These are phyloP conservation scores for Keiferia lycopersicella DNA, from an alignment of 2,888 invertebrate genomes.

Conservation along the genomic window DNA sequence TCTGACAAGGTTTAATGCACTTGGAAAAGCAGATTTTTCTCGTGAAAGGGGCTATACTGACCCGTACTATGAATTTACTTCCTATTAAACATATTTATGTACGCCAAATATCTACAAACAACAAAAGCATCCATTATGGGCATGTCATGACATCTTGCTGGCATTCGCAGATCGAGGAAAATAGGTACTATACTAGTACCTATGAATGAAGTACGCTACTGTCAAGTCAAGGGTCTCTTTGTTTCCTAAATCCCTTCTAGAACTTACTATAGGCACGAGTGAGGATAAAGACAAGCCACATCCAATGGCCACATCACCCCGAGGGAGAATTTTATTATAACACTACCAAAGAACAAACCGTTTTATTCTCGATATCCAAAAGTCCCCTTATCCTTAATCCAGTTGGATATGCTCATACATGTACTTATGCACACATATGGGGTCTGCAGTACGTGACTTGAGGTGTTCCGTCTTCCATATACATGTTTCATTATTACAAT, in stretches of 20 bases:
- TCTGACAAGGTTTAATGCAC: not conserved
- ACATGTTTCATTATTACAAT: not conserved
- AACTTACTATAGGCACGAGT: not conserved
- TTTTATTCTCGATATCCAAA: slow-evolving; percentile 19
- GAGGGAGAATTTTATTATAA: not conserved
- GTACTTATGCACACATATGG: slow-evolving; percentile 17
- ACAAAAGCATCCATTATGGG: too few relatives aligned
- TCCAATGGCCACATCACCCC: not conserved
- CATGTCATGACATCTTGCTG: too few relatives aligned
- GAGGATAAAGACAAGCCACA: not conserved
- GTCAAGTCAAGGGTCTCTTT: too few relatives aligned
- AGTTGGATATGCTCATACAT: slow-evolving; percentile 14
- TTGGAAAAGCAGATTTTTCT: slow-evolving; percentile 2
- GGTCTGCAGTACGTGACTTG: slow-evolving; percentile 40
- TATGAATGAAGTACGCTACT: too few relatives aligned
- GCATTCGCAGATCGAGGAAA: too few relatives aligned
- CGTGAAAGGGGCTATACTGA: not conserved
- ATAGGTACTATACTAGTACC: too few relatives aligned
- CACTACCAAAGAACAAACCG: not conserved
- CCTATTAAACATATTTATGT: too few relatives aligned
- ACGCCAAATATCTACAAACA: too few relatives aligned
- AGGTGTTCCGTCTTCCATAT: slow-evolving; percentile 41
- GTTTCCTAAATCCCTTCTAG: too few relatives aligned
- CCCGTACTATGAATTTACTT: not conserved
- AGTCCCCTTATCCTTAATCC: slow-evolving; percentile 19